phyloP scores from a whole-genome alignment of 2,797 vertebrate genomes.

The Manis javanica region DNA sequence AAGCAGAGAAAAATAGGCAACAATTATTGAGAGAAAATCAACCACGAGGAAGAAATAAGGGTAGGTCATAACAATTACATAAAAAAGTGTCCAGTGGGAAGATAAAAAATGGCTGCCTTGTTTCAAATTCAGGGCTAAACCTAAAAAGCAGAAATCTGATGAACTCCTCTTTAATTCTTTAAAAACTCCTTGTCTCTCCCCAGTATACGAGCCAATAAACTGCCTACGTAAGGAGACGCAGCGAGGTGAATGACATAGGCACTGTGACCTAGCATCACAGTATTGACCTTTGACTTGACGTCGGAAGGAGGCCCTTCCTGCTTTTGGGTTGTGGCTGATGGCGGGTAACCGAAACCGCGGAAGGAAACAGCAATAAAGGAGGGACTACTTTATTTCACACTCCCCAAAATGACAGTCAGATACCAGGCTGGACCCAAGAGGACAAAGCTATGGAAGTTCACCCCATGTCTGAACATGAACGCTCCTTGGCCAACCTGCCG shows the following conservation, averaged over 20 bases:
- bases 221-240: neutral
- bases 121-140: slow-evolving; percentile 25
- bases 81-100: neutral
- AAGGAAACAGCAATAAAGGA: neutral
- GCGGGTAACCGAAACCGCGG: neutral
- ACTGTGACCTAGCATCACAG: neutral
- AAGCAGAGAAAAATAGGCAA: neutral
- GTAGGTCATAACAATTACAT: neutral
- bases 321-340: neutral
- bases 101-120: neutral
- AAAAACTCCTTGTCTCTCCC: neutral
- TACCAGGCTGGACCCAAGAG: neutral
- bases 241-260: neutral
- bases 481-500: neutral
- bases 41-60: slow-evolving; percentile 8
- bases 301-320: neutral
- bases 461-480: neutral
- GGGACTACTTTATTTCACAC: neutral
- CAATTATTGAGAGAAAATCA: slow-evolving; percentile 16
- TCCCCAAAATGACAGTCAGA: neutral
- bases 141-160: neutral
- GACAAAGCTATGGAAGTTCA: neutral
- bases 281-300: no score
- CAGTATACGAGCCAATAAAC: neutral
- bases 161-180: slow-evolving; percentile 13